Evolutionary conservation across 2,888 invertebrate genomes (phyloP), one percentile per base, ranked within the genome.

Genomic region (Rhingia rostrata): DNA sequence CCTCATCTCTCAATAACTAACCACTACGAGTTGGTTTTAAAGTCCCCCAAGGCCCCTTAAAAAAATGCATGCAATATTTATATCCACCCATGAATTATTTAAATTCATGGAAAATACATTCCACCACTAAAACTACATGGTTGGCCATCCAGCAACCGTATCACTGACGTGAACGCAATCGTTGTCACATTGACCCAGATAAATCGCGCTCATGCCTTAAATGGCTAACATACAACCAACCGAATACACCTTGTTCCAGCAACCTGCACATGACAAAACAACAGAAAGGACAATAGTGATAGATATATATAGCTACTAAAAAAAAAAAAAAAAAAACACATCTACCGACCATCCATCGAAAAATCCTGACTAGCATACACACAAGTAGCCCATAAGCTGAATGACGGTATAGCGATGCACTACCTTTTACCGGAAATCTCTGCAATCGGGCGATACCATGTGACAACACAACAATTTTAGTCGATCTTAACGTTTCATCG

Each of bases 111-210:
- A 53, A n/a, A 33, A 53, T 39, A 6, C 3, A 35, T 33, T 14
- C 30, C 30, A 5, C 9, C 30, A 39, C 37, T 14, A 39, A 39
- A 37, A 22, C 7, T 22, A 22, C 2, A 22, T 22, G 9, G 4
- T 1, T 32, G 39, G 37, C 7, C 9, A 10, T 22, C 14, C 47
- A 10, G 30, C 45, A 32, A 45, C 10, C 45, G 39, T 10, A 69
- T 56, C 53, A 53, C 33, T 53, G 30, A 37, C 43, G 70, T 70
- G 72, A 51, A 37, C 14, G 47, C 43, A 63, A 54, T 54, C 54
- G 37, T 14, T 47, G 33, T 22, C 61, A 54, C 41, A 39, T 49
- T 60, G 79, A 83, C 83, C 83, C 35, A 79, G 10, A 79, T 69
- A 79, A 83, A 64, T 53, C 9, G 43, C 45, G 54, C 22, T 73